A percentile compares a stretch with the other conserved stretches of the same genome.
Evolutionary conservation across 2,888 invertebrate genomes (phyloP).

Genomic region (Penaeus monodon): DNA sequence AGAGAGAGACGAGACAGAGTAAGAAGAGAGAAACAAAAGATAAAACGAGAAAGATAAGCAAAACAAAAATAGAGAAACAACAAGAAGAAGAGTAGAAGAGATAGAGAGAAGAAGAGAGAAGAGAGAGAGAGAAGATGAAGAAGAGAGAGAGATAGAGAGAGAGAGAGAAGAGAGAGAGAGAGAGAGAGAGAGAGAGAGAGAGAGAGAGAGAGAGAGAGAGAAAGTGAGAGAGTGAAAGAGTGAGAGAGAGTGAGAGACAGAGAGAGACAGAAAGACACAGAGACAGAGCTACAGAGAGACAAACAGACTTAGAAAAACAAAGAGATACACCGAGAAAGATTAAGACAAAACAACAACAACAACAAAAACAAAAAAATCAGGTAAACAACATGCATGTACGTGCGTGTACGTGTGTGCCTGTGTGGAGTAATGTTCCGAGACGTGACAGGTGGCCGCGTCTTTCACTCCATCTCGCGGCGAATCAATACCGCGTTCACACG

Average conservation of each 20-base stretch:
- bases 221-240: neutral
- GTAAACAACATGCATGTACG: neutral
- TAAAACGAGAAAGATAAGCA: neutral
- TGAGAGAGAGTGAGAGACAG: neutral
- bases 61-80: neutral
- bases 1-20: neutral
- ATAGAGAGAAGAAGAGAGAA: neutral
- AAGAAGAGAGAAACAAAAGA: neutral
- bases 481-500: too few relatives aligned
- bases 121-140: neutral
- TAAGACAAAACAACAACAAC: neutral
- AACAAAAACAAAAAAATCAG: neutral
- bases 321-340: neutral
- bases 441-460: neutral
- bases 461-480: neutral
- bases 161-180: neutral
- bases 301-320: neutral
- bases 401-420: neutral
- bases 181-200: slow-evolving; percentile 6
- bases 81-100: neutral
- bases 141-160: neutral
- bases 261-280: too few relatives aligned
- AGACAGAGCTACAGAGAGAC: neutral
- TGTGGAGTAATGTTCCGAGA: neutral
- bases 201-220: slow-evolving; percentile 10